A percentile compares a stretch with the other conserved stretches of the same genome.
Evolutionary conservation across 2,113 vertebrate genomes (phyloP).

Genomic region (Podilymbus podiceps): DNA sequence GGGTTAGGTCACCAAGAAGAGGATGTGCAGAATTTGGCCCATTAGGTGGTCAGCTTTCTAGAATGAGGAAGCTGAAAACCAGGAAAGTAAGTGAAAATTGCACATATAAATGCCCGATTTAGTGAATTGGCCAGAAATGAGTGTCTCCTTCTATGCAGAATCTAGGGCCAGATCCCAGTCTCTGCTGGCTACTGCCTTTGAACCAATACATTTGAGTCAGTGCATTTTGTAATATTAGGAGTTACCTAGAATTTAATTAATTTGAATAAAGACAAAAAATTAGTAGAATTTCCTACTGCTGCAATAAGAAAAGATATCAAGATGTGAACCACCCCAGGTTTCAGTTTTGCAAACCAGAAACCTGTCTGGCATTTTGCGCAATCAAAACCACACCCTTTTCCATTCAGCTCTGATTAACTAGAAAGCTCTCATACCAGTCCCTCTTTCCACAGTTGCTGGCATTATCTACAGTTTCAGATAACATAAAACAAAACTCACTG

Average conservation of each 20-base stretch:
- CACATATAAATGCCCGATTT: fast-evolving
- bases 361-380: background rate
- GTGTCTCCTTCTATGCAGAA: background rate
- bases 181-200: background rate
- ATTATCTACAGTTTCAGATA: background rate
- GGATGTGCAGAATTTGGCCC: background rate
- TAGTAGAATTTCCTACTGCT: background rate
- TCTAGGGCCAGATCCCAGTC: background rate
- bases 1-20: background rate
- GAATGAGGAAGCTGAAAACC: background rate
- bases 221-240: background rate
- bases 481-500: background rate
- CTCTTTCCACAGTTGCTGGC: background rate
- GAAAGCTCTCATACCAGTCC: background rate
- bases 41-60: background rate
- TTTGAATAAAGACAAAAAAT: background rate
- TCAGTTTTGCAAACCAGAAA: conserved; percentile 21
- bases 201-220: background rate
- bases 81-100: background rate
- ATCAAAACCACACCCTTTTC: background rate
- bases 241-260: background rate
- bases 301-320: background rate
- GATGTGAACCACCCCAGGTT: background rate
- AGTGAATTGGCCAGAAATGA: background rate
- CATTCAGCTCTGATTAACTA: background rate